Evolutionary conservation across 1,140 invertebrate species (phyloP), one percentile per base, ranked within the genome.

Genomic region (Acromyrmex charruanus): DNA sequence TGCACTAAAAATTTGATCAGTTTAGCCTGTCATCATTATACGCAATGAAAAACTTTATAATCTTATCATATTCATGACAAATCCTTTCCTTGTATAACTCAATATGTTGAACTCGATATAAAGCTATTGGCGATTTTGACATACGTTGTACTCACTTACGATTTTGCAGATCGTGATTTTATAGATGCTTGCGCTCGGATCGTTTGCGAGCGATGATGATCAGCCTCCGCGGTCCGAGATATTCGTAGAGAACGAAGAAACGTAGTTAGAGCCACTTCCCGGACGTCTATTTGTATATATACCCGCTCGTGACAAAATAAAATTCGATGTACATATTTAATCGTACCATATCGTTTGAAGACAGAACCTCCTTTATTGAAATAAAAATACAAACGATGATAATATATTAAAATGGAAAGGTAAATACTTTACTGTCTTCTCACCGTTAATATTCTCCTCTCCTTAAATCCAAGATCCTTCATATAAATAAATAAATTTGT

Each of bases 301-400:
- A 94, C 89, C 91, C 92, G 92, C 90, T 95, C 92, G 93, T 94
- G 93, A 94, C 93, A 86, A 92, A 94, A 94, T 94, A 94, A 94
- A 94, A 94, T 93, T 94, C 93, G 94, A 94, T 94, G 94, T 94
- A 94, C 94, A 94, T 94, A 94, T 94, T 92, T 93, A 94, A 93
- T 90, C 82, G 90, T 87, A 88, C 82, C 81, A 87, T 77, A 68
- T 88, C 81, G 81, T 90, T 89, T 85, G 59, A 84, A 74, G 65
- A 80, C 75, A 79, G 53, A 31, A 74, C 63, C 81, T 77, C 69
- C 44, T 61, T 82, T 69, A 74, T 58, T 72, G 69, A 14, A 65
- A 77, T 85, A 90, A 88, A 87, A 80, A 72, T 81, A 75, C 80
- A 84, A 84, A 75, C 80, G 44, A 84, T 84, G 55, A 84, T 84